A percentile compares a stretch with the other conserved stretches of the same genome.
Conservation (phyloP, 2,797 vertebrate genomes). For the Crocodylus rhombifer region DNA sequence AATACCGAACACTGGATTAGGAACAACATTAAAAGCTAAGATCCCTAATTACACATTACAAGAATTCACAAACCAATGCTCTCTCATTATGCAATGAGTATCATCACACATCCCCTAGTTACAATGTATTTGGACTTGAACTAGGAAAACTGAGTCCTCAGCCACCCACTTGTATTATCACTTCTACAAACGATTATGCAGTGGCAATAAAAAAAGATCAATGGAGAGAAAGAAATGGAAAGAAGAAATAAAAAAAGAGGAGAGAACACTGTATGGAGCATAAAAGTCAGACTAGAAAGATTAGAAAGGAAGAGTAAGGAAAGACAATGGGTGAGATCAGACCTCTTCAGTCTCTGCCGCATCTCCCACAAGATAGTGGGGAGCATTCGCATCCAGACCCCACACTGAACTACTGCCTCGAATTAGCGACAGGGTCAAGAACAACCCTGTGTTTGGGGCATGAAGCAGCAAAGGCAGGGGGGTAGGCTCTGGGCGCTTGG, state of each 20-base stretch:
- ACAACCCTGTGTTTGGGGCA: neutral
- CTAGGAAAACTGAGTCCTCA: neutral
- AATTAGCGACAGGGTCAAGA: neutral
- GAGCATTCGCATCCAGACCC: neutral
- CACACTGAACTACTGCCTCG: neutral
- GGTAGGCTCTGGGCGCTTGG: neutral
- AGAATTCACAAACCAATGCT: neutral
- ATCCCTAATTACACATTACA: neutral
- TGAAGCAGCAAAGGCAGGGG: neutral
- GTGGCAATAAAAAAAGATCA: neutral
- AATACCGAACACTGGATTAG: neutral
- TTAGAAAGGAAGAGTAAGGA: neutral
- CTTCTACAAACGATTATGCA: neutral
- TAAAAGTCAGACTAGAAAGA: neutral
- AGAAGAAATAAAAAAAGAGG: neutral
- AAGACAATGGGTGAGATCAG: neutral
- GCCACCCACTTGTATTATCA: neutral
- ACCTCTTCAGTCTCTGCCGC: neutral
- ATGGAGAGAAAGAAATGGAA: neutral
- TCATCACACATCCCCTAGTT: neutral
- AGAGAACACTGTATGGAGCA: neutral
- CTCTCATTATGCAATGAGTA: neutral
- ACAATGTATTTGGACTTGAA: neutral
- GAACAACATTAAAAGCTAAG: neutral
- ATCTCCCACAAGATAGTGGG: neutral